Evolutionary conservation across 2,113 vertebrate species (phyloP).

Genomic region (Oncorhynchus tshawytscha): DNA sequence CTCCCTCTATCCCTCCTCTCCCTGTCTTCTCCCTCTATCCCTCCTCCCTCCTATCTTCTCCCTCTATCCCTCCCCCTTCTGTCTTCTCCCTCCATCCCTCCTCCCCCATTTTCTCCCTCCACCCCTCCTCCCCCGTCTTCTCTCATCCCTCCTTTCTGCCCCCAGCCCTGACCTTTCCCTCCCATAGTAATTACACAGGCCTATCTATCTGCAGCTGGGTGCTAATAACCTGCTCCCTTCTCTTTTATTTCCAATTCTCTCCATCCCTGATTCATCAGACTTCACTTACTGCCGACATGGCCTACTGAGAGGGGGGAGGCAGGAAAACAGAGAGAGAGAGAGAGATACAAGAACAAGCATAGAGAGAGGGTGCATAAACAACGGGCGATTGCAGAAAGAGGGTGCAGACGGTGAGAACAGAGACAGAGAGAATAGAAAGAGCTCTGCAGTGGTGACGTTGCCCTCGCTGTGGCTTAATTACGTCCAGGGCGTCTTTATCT

Average conservation of each 20-base stretch:
- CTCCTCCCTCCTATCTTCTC: slow-evolving; percentile 8
- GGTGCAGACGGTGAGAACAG: slow-evolving; percentile 4
- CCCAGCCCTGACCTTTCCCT: slow-evolving; percentile 25
- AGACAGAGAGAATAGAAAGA: slow-evolving; percentile 5
- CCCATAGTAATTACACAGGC: slow-evolving; percentile 59
- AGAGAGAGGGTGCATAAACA: slow-evolving; percentile 18
- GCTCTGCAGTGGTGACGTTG: background rate
- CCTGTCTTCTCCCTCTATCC: slow-evolving; percentile 25
- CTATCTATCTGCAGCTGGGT: slow-evolving; percentile 68
- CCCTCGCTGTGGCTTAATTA: slow-evolving; percentile 61
- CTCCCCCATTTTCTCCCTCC: too few species aligned
- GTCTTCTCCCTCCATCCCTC: too few species aligned
- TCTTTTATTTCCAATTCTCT: slow-evolving; percentile 14
- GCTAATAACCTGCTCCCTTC: slow-evolving; percentile 57
- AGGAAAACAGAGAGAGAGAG: background rate
- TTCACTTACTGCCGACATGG: slow-evolving; percentile 63
- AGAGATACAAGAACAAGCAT: slow-evolving; percentile 4
- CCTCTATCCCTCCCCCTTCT: too few species aligned
- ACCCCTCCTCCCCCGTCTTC: too few species aligned
- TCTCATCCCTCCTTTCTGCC: background rate
- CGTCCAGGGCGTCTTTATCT: slow-evolving; percentile 61
- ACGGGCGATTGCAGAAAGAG: slow-evolving; percentile 32
- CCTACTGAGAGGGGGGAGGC: slow-evolving; percentile 48
- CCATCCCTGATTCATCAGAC: slow-evolving; percentile 65
- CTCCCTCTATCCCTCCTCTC: too few species aligned